These are phyloP conservation scores for Atethmia centrago DNA, from an alignment of 2,888 invertebrate genomes.

Conservation along the genomic window DNA sequence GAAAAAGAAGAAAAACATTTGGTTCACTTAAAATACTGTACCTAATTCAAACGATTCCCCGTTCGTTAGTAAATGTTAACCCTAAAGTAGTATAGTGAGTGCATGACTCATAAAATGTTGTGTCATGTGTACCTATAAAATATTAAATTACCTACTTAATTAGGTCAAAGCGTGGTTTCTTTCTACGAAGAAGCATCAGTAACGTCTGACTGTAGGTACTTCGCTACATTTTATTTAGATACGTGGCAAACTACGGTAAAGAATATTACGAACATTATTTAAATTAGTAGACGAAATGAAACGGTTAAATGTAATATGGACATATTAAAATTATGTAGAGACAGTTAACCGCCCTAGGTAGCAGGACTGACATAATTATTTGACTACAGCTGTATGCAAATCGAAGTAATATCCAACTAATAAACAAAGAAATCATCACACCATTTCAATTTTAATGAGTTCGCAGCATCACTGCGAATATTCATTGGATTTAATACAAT, in stretches of 20 bases:
- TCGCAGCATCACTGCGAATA: constrained; percentile 9
- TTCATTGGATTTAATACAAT: constrained; percentile 32
- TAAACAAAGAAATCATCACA: constrained; percentile 19
- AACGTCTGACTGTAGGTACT: constrained; percentile 14
- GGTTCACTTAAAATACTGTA: not conserved
- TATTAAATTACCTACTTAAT: constrained; percentile 65
- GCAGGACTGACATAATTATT: not conserved
- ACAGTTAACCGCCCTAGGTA: not conserved
- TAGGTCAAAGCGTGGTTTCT: constrained; percentile 62
- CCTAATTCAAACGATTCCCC: not conserved
- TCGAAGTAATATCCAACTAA: constrained; percentile 7
- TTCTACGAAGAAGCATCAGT: constrained; percentile 58
- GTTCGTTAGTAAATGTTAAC: not conserved
- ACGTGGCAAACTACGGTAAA: not conserved
- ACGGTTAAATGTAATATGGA: not conserved
- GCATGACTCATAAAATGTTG: constrained; percentile 63
- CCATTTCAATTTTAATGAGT: constrained; percentile 31
- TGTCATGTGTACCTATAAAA: constrained; percentile 63
- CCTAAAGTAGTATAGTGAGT: constrained; percentile 15
- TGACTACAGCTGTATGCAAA: not conserved
- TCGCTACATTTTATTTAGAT: constrained; percentile 1
- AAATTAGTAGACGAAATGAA: not conserved
- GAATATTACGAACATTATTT: not conserved
- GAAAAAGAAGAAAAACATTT: no score
- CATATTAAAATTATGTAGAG: not conserved